Evolutionary conservation across 2,113 vertebrate species (phyloP).

Genomic region (Ceyx melanurus): DNA sequence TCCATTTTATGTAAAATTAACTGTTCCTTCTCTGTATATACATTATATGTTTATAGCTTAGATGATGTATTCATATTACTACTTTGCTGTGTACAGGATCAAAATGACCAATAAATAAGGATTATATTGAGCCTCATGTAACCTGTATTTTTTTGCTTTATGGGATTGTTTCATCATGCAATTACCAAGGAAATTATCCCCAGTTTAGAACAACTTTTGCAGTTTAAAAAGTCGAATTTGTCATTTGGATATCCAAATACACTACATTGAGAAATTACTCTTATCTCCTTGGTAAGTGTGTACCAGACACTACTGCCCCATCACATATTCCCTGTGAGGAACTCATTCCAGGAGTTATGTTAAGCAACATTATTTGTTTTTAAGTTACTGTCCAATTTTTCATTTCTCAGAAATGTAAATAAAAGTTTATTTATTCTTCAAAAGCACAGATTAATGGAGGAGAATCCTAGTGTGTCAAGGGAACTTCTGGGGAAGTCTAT

Average conservation of each 20-base stretch:
- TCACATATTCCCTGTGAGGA: not conserved
- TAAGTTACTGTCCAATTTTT: not conserved
- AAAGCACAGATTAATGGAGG: not conserved
- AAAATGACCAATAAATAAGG: constrained; percentile 35
- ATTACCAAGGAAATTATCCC: not conserved
- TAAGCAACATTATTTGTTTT: not conserved
- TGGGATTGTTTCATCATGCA: not conserved
- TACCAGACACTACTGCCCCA: not conserved
- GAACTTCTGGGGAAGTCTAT: not conserved
- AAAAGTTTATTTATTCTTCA: not conserved
- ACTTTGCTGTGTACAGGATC: not conserved
- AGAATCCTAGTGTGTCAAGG: not conserved
- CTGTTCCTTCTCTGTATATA: not conserved
- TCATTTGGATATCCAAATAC: not conserved
- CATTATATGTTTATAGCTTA: not conserved
- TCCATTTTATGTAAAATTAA: not conserved
- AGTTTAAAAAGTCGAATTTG: not conserved
- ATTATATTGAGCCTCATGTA: not conserved
- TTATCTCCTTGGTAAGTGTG: not conserved
- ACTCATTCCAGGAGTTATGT: not conserved
- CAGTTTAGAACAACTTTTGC: not conserved
- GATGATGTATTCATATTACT: not conserved
- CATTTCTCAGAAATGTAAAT: not conserved
- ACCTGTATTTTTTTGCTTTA: not conserved
- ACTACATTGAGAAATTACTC: not conserved